Percentiles rank a stretch among this genome's conserved stretches.
Conservation (phyloP, 2,888 invertebrate genomes). For the Ctenicera cuprea region DNA sequence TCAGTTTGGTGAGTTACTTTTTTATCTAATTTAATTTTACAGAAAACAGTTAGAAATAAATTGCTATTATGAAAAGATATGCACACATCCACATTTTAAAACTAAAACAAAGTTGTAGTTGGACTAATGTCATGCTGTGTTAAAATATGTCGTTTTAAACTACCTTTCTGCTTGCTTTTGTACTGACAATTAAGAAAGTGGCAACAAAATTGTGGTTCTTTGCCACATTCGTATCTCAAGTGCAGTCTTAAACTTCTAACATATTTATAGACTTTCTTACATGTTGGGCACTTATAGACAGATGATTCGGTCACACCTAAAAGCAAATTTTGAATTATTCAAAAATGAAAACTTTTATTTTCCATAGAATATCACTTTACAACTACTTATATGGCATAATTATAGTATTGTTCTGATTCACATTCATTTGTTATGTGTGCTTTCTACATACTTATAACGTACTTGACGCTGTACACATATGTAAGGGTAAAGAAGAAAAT, state of each 20-base stretch:
- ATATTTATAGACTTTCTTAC: conserved; percentile 35
- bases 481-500: neutral
- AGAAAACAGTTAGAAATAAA: no score
- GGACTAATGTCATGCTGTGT: neutral
- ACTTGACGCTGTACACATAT: conserved; percentile 24
- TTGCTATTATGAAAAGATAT: no score
- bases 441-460: conserved; percentile 27
- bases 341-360: no score
- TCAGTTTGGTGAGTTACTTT: no score
- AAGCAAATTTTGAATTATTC: neutral
- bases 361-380: no score
- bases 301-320: neutral
- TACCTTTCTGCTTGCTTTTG: conserved; percentile 9
- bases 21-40: no score
- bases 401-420: neutral
- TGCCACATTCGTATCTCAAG: conserved; percentile 42
- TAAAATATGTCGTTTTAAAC: conserved; percentile 6
- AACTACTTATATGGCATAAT: neutral
- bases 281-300: conserved; percentile 18
- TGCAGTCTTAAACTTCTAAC: conserved; percentile 31
- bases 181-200: neutral
- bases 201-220: conserved; percentile 41
- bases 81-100: no score
- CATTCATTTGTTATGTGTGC: conserved; percentile 34
- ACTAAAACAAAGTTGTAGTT: no score